These are phyloP conservation scores for Sula dactylatra DNA, from an alignment of 2,113 vertebrate species.

Conservation along the genomic window DNA sequence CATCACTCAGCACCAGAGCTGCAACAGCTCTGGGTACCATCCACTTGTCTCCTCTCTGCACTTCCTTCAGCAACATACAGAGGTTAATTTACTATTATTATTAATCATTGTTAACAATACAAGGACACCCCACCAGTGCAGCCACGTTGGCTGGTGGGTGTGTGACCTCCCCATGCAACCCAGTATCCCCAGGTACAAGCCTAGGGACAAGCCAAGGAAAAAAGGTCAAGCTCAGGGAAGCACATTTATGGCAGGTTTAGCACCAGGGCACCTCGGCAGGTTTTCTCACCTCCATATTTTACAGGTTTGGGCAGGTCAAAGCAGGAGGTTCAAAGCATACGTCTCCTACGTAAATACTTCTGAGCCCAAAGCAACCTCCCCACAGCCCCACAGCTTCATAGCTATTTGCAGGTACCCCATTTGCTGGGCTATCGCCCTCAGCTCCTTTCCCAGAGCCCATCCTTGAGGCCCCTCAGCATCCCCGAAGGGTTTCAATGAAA, in stretches of 20 bases:
- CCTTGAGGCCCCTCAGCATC: background rate
- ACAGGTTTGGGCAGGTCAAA: background rate
- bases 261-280: fast-evolving
- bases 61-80: background rate
- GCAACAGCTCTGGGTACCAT: background rate
- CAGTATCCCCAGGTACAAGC: background rate
- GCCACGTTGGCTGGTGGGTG: background rate
- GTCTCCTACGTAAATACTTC: background rate
- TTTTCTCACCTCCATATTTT: background rate
- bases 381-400: background rate
- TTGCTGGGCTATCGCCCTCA: background rate
- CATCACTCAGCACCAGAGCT: background rate
- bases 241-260: background rate
- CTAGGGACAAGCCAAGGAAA: background rate
- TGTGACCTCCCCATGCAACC: background rate
- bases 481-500: background rate
- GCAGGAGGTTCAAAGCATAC: background rate
- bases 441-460: background rate
- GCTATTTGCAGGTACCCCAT: background rate
- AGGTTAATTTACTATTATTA: background rate
- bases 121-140: background rate
- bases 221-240: background rate
- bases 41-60: fast-evolving
- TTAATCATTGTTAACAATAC: background rate
- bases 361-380: background rate